Base-by-base conservation (phyloP, 2,888 invertebrate genomes). In the Drosophila macrospina region DNA sequence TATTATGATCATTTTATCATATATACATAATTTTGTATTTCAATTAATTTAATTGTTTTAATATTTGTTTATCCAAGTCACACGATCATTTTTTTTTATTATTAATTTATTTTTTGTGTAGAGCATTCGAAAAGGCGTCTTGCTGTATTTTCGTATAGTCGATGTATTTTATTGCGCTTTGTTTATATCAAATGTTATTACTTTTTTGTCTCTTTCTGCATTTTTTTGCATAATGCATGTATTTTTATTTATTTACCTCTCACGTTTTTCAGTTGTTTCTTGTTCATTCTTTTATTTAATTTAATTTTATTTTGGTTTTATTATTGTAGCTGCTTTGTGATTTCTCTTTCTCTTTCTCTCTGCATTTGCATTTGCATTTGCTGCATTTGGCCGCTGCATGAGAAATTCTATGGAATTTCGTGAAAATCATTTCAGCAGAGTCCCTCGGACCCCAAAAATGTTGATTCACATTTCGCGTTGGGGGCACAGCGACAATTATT, bases 161-260 rank as follows among this genome's bases (percentile, higher is more conserved):
- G 61, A 42, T n/a, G n/a, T 41, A 62, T 79, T 79, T 80, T 76
- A 72, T 79, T 77, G 74, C 74, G 63, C 70, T 80, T 82, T 80
- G 74, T 79, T 80, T 69, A 75, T 70, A 74, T 57, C 68, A 78
- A 30, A 63, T 65, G 60, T 45, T 54, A 57, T 52, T 69, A 30
- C 54, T 13, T 39, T 37, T 26, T 42, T 32, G 13, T n/a, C 42
- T 37, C n/a, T 16, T 15, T 48, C 28, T 28, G 16, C 24, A 16
- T 39, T 37, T 20, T 20, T 52, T 55, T 57, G 69, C 63, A 66
- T 69, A 59, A 52, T 67, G 41, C 32, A 50, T 51, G 28, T 52
- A 45, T 42, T 42, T 60, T 70, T 65, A 74, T 74, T 74, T 74
- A 69, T 74, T 70, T 74, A 56, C 57, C 48, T 67, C 74, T 75